Percentiles rank a stretch among this genome's conserved stretches.
Conservation (phyloP, 1,140 invertebrate species). For the Vollenhovia emeryi region DNA sequence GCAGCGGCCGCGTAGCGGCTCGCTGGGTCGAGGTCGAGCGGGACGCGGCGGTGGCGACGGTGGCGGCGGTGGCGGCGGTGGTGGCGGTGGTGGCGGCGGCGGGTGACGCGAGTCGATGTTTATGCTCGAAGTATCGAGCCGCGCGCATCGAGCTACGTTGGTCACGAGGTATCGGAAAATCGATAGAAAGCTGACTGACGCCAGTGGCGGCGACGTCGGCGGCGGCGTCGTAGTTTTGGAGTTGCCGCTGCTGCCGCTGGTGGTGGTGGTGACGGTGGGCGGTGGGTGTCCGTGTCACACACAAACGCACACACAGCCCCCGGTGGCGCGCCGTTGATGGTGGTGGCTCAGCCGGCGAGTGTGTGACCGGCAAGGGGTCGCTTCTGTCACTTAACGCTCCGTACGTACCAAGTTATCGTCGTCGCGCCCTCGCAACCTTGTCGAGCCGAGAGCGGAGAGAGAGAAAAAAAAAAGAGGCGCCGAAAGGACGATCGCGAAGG, state of each 20-base stretch:
- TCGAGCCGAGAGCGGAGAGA: background rate
- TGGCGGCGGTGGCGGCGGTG: conserved; percentile 11
- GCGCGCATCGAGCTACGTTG: conserved; percentile 79
- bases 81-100: too few relatives aligned
- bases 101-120: conserved; percentile 73
- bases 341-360: conserved; percentile 43
- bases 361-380: conserved; percentile 48
- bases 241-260: conserved; percentile 16
- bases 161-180: conserved; percentile 84
- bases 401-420: conserved; percentile 4
- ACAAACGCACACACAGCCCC: too few relatives aligned
- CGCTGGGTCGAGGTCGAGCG: conserved; percentile 47
- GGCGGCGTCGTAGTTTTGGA: conserved; percentile 22
- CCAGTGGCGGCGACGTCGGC: conserved; percentile 52
- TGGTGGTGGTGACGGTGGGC: background rate
- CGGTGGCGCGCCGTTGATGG: conserved; percentile 54
- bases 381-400: conserved; percentile 27
- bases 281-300: conserved; percentile 32
- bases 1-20: too few relatives aligned
- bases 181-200: conserved; percentile 82
- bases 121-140: conserved; percentile 77
- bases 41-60: conserved; percentile 11
- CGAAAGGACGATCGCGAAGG: conserved; percentile 3
- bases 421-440: background rate
- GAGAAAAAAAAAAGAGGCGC: background rate